Base-by-base conservation (phyloP, 2,888 invertebrate genomes). In the Drosophila peninsularis region DNA sequence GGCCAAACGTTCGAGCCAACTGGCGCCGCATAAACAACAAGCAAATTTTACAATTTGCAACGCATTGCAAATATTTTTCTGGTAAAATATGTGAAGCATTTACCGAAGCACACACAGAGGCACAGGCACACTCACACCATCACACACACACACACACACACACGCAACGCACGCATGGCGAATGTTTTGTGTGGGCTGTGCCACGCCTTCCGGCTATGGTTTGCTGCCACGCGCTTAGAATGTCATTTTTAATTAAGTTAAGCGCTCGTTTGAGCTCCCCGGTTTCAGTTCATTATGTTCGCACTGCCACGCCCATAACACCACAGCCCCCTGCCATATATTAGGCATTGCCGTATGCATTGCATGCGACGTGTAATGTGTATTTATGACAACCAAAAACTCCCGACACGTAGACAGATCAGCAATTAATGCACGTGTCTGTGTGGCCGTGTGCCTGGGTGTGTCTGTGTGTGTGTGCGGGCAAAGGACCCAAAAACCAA, bases 181-280 rank as follows among this genome's bases (percentile, higher is more conserved):
- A 41, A 39, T 55, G 27, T 47, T 64, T 53, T 47, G 42, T 49
- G 36, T 30, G 36, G 39, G 57, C 32, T 36, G 34, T 57, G 58
- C 62, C 62, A 70, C 58, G 56, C 63, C 74, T 36, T 21, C 42
- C 27, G 44, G 30, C 57, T 55, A 27, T 37, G 62, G 65, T 64
- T 63, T 45, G 61, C 36, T 47, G 68, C 54, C 58, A 50, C 63
- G 56, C 66, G 56, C 61, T 75, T 71, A 80, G 80, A 86, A 86
- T 89, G 82, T 84, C 84, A 81, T 82, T 85, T 85, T 85, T 85
- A 85, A 85, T 85, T 85, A 89, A 85, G 89, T 85, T 85, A 87
- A 85, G 89, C 87, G 82, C 70, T 71, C 62, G 73, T 76, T 87
- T 71, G 45, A 71, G 84, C 56, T 64, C 64, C 67, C 34, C 69